phyloP scores from a whole-genome alignment of 2,888 invertebrate species.

The Nymphalis urticae region DNA sequence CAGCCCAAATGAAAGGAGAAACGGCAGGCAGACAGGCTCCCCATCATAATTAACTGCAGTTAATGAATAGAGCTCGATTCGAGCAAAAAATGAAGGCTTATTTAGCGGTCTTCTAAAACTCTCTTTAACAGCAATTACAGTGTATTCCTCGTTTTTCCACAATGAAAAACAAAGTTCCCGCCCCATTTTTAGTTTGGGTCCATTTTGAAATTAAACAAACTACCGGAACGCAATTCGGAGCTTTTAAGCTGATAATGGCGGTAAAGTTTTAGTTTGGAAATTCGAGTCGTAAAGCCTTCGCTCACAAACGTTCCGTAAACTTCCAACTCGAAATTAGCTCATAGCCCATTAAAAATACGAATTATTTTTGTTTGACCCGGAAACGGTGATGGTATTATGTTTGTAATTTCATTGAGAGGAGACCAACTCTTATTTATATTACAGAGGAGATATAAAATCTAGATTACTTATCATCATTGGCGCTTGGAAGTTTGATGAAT shows the following conservation, averaged over 20 bases:
- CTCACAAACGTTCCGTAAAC: slow-evolving; percentile 6
- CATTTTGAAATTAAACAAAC: slow-evolving; percentile 34
- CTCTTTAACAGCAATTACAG: slow-evolving; percentile 3
- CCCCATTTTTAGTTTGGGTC: slow-evolving; percentile 33
- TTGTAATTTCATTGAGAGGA: slow-evolving; percentile 5
- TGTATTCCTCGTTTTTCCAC: slow-evolving; percentile 13
- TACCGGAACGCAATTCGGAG: slow-evolving; percentile 28
- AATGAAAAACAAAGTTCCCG: slow-evolving; percentile 26
- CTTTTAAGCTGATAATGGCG: slow-evolving; percentile 34
- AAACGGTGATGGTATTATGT: slow-evolving; percentile 1
- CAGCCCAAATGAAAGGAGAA: not conserved
- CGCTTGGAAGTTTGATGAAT: not conserved
- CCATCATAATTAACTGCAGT: slow-evolving; percentile 9
- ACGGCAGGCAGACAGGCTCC: not conserved
- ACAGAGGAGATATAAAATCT: not conserved
- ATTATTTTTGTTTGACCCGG: slow-evolving; percentile 8
- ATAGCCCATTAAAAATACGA: not conserved
- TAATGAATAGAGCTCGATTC: slow-evolving; percentile 11
- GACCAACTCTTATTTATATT: not conserved
- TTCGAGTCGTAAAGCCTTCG: slow-evolving; percentile 20
- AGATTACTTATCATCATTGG: not conserved
- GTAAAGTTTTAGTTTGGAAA: slow-evolving; percentile 30
- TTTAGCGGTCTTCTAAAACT: slow-evolving; percentile 5
- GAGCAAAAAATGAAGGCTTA: not conserved
- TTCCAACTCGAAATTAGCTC: slow-evolving; percentile 8